Evolutionary conservation across 30 jellyfish, hydroid and myxozoan genomes (phyloP), one percentile per base, ranked within the genome.

Genomic region (Pelagia noctiluca): DNA sequence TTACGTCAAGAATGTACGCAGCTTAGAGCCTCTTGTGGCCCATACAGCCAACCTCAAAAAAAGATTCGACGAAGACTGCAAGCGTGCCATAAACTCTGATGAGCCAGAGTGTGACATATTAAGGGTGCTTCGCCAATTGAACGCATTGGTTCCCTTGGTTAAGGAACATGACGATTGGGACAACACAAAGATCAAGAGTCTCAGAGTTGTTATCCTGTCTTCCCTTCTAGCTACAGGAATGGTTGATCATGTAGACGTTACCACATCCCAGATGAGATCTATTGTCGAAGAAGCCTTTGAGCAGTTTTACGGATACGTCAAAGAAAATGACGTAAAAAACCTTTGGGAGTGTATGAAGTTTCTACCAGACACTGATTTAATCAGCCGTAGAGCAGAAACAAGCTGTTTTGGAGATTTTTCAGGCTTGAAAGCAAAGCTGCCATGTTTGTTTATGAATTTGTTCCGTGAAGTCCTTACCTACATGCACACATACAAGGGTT

Each of bases 391-490:
- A 34, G 16, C 71, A 50, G n/a, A n/a, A n/a, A n/a, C n/a, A 49
- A 31, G 72, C 38, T 72, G 84, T 54, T 72, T 71, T 26, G 84
- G 49, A 49, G 47, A 7, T 33, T 46, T 72, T 54, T 7, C 54
- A 2, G 84, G 49, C 21, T 29, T 72, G 30, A 72, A 72, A 33
- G 4, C 71, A n/a, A 46, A 42, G 21, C 1, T 72, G 10, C 84
- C 84, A 22, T 72, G 84, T 71, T 16, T 72, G 54, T 46, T 72
- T 49, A 30, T 42, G 16, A 72, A 72, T 71, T 25, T 48, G 29
- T 42, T 72, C 35, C 72, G 72, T 10, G 84, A 72, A 48, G 21
- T 72, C 8, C 21, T 42, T 26, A 1, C 29, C 2, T 72, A 28
- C 72, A 46, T 72, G 72, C 47, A 49, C 31, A 42, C 84, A 1